phyloP scores from a whole-genome alignment of 2,797 vertebrate genomes.

The Halcyon badia region DNA sequence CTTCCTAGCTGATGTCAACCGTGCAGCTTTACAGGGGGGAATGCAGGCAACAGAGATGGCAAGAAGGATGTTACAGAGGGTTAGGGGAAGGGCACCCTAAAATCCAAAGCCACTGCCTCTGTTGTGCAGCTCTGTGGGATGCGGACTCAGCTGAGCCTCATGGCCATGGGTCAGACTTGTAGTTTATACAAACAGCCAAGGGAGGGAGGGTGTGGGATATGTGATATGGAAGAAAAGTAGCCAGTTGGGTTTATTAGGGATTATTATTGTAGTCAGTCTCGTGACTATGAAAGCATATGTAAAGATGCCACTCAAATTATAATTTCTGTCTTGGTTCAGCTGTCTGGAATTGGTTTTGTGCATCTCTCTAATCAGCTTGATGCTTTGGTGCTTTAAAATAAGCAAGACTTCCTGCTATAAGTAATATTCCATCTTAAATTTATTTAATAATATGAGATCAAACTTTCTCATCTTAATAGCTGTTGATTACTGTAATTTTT shows the following conservation, averaged over 20 bases:
- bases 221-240: background rate
- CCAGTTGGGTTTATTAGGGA: background rate
- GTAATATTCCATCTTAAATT: background rate
- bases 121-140: background rate
- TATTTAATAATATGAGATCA: background rate
- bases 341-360: background rate
- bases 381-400: background rate
- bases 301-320: background rate
- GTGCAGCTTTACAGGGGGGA: background rate
- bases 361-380: background rate
- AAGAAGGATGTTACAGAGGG: background rate
- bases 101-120: background rate
- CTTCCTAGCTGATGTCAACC: accelerated
- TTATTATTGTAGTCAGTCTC: background rate
- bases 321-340: background rate
- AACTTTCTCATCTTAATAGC: background rate
- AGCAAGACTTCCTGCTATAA: background rate
- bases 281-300: background rate
- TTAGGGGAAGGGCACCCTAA: background rate
- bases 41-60: background rate
- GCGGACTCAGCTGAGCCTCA: background rate
- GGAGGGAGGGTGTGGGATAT: background rate
- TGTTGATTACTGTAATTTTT: background rate
- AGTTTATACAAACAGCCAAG: background rate
- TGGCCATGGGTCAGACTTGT: accelerated